Evolutionary conservation across 2,113 vertebrate genomes (phyloP), one percentile per base, ranked within the genome.

Genomic region (Aspidoscelis tigris): DNA sequence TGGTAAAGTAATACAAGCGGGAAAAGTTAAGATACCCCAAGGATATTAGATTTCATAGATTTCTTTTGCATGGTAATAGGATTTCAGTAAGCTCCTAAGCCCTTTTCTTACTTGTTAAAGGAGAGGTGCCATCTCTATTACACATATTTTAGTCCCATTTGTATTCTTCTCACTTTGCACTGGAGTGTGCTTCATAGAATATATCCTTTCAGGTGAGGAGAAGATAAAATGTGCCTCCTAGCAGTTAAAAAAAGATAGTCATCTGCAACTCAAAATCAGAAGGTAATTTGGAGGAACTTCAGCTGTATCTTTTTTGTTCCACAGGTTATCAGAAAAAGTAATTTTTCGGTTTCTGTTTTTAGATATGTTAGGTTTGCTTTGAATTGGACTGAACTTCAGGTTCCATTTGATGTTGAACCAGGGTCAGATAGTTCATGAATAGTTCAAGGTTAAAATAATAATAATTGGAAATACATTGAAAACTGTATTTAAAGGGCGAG

Each of bases 41-140:
- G 41, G 22, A 65, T 24, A 10, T 4, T 21, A 16, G 43, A 2
- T 76, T 74, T 21, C 86, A 58, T 44, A 24, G n/a, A 72, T 83
- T 18, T 86, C 0, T 74, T 90, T 92, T 86, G 64, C 12, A 78
- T 79, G 76, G 84, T 9, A 88, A 4, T 1, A 24, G 47, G 5
- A 80, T 41, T 76, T 84, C 5, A 78, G 5, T 86, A 78, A 68
- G 1, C 6, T 84, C 75, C 85, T 24, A 7, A 73, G 16, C 44
- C 8, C 20, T 43, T 61, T 81, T 77, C 12, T 64, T 84, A 22
- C 0, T 58, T 66, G 70, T 53, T 71, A 71, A 81, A 83, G 22
- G 68, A 87, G 81, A 71, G 7, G 39, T 58, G 39, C 2, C 44
- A 44, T 64, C 1, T 33, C 5, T 82, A 76, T 3, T 0, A 50